A percentile compares a stretch with the other conserved stretches of the same genome.
Evolutionary conservation across 2,888 invertebrate species (phyloP).

Genomic region (Ormyrus nitidulus): DNA sequence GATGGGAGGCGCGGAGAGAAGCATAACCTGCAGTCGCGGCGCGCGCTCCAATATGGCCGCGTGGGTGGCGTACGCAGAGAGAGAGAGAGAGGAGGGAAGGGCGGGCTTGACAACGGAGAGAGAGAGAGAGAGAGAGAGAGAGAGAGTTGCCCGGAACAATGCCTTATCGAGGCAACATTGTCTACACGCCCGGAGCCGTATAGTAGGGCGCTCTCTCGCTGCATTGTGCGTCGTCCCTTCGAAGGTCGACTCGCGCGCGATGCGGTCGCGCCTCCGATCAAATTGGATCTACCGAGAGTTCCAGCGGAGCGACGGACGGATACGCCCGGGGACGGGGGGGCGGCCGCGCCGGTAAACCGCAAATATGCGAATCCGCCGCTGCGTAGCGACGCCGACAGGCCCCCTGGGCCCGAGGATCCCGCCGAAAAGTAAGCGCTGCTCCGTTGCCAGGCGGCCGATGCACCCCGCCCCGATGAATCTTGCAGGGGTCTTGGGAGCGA

Average conservation of each 20-base stretch:
- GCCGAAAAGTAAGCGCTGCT: too few species aligned
- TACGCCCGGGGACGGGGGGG: not conserved
- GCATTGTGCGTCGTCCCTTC: too few species aligned
- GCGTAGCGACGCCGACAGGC: not conserved
- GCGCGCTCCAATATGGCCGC: not conserved
- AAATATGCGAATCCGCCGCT: conserved; percentile 63
- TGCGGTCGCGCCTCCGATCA: conserved; percentile 67
- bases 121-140: not conserved
- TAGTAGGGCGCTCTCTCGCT: too few species aligned
- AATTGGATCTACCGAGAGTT: conserved; percentile 71
- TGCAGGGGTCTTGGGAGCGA: not conserved
- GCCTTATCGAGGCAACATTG: conserved; percentile 73
- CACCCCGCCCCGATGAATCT: too few species aligned
- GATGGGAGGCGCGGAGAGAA: conserved; percentile 23
- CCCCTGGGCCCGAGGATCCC: not conserved
- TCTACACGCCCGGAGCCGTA: conserved; percentile 55
- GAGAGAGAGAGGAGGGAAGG: conserved; percentile 1
- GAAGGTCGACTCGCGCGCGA: conserved; percentile 34
- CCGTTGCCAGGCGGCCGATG: too few species aligned
- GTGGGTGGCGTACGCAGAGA: not conserved
- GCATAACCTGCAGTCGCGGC: conserved; percentile 13
- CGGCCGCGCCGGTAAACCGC: conserved; percentile 61
- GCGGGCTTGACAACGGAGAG: not conserved
- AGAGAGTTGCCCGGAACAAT: conserved; percentile 66
- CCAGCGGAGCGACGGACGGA: conserved; percentile 28